phyloP scores from a whole-genome alignment of 2,888 invertebrate genomes.

The Onchidella celtica region DNA sequence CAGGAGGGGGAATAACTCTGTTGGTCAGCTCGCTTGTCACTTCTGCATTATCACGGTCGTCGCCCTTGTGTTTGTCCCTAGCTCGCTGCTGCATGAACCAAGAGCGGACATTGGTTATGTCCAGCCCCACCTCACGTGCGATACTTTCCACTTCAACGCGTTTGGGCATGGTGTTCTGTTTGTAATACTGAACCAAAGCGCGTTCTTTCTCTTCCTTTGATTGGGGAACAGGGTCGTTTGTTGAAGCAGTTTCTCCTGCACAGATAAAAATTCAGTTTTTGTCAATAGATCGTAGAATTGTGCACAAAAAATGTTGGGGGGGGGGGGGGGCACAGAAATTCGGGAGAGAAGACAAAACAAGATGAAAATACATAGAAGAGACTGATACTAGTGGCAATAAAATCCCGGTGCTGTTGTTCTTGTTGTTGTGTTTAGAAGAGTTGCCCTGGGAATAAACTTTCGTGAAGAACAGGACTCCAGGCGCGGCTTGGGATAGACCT shows the following conservation, averaged over 20 bases:
- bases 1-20: conserved; percentile 47
- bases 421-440: no score
- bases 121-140: conserved; percentile 42
- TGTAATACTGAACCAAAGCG: background rate
- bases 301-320: background rate
- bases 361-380: no score
- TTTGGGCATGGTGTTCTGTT: conserved; percentile 45
- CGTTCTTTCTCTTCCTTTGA: background rate
- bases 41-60: background rate
- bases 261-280: no score
- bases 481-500: no score
- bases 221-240: background rate
- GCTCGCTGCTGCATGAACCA: conserved; percentile 52
- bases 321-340: background rate
- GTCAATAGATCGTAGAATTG: no score
- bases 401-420: no score
- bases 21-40: background rate
- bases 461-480: no score
- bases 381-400: no score
- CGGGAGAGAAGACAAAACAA: no score
- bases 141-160: conserved; percentile 47
- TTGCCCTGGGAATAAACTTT: no score
- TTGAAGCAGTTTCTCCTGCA: background rate
- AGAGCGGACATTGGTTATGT: conserved; percentile 36
- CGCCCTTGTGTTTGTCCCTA: conserved; percentile 19